These are phyloP conservation scores for Bos javanicus DNA, from an alignment of 2,113 vertebrate species.

Conservation along the genomic window DNA sequence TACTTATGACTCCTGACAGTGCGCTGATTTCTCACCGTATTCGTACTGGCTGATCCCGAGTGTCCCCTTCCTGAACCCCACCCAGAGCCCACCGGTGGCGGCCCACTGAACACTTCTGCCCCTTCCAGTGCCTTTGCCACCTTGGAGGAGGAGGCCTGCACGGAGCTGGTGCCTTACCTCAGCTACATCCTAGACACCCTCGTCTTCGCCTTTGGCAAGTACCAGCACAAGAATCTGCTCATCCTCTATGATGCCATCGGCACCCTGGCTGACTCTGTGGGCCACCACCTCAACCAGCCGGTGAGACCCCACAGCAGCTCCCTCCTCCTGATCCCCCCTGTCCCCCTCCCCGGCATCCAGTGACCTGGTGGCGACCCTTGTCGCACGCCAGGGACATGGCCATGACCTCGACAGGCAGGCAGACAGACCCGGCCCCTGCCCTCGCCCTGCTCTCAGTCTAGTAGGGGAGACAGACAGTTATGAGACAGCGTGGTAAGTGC, in stretches of 20 bases:
- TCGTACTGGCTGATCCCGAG: slow-evolving; percentile 75
- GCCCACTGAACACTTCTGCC: background rate
- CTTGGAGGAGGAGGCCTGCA: slow-evolving; percentile 95
- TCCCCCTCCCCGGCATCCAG: background rate
- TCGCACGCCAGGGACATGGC: background rate
- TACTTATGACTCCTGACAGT: slow-evolving; percentile 26
- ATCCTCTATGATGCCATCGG: slow-evolving; percentile 97
- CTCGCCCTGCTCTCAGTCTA: background rate
- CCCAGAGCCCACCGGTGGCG: background rate
- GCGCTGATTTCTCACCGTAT: slow-evolving; percentile 55
- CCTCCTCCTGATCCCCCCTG: background rate
- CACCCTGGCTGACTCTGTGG: slow-evolving; percentile 94
- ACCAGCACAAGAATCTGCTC: slow-evolving; percentile 97
- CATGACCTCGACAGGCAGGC: background rate
- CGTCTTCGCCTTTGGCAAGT: slow-evolving; percentile 97
- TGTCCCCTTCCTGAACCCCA: background rate
- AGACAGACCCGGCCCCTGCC: background rate
- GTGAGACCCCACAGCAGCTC: slow-evolving; percentile 73
- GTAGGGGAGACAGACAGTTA: background rate
- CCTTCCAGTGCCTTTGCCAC: slow-evolving; percentile 91
- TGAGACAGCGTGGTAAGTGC: background rate
- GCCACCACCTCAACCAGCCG: slow-evolving; percentile 95
- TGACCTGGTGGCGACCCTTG: background rate
- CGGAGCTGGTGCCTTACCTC: slow-evolving; percentile 96
- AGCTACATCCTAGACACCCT: slow-evolving; percentile 96